phyloP scores from a whole-genome alignment of 1,140 invertebrate species.

The Bemisia tabaci region DNA sequence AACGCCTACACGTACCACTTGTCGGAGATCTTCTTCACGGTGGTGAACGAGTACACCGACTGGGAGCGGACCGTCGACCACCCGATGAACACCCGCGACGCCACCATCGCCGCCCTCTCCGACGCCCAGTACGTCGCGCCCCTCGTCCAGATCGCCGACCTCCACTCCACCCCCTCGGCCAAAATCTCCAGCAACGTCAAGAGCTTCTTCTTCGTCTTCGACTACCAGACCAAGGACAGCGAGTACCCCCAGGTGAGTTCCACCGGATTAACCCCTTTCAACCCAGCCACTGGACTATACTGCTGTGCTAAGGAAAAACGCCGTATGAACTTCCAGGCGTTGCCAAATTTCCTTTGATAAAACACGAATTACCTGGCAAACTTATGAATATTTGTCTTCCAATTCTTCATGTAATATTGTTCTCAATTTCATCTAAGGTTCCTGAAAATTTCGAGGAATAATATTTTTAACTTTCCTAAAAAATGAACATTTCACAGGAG shows the following conservation, averaged over 20 bases:
- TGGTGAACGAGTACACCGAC: slow-evolving; percentile 94
- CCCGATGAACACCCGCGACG: slow-evolving; percentile 81
- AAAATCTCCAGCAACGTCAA: slow-evolving; percentile 29
- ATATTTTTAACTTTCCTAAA: too few species aligned
- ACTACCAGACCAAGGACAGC: slow-evolving; percentile 83
- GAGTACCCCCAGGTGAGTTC: slow-evolving; percentile 74
- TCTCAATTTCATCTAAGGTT: too few species aligned
- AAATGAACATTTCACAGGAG: too few species aligned
- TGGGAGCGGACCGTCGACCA: slow-evolving; percentile 87
- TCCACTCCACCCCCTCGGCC: slow-evolving; percentile 31
- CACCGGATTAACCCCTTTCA: too few species aligned
- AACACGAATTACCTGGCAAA: too few species aligned
- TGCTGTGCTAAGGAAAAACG: too few species aligned
- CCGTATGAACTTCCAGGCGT: too few species aligned
- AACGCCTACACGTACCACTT: slow-evolving; percentile 90
- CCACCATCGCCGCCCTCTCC: slow-evolving; percentile 78
- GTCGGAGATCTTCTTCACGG: slow-evolving; percentile 91
- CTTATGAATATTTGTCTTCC: too few species aligned
- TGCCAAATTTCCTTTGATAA: too few species aligned
- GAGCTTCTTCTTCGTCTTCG: slow-evolving; percentile 84
- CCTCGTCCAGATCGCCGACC: slow-evolving; percentile 65
- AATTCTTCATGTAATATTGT: too few species aligned
- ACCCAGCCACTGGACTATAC: too few species aligned
- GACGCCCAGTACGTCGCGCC: slow-evolving; percentile 85
- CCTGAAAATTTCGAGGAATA: too few species aligned